phyloP scores from a whole-genome alignment of 2,797 vertebrate genomes.

The Halcyon chelicuti region DNA sequence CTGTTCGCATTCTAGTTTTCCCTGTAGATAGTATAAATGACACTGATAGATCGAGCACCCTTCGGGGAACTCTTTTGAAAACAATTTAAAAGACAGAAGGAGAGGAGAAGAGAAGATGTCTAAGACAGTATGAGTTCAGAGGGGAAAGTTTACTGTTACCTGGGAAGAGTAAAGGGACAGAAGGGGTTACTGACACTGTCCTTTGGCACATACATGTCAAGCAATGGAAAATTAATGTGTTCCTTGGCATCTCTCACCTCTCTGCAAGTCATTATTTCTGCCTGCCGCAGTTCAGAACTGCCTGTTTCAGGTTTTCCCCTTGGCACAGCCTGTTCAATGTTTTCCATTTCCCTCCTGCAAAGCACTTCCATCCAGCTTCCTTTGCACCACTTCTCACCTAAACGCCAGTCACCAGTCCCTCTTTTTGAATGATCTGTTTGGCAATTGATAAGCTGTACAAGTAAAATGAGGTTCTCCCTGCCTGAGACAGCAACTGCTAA shows the following conservation, averaged over 20 bases:
- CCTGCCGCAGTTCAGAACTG: neutral
- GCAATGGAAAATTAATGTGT: neutral
- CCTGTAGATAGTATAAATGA: conserved; percentile 4
- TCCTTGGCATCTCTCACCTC: neutral
- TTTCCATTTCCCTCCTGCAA: conserved; percentile 25
- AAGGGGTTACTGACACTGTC: neutral
- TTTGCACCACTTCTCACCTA: neutral
- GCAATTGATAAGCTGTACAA: neutral
- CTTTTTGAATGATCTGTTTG: neutral
- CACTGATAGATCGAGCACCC: neutral
- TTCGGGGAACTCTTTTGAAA: conserved; percentile 39
- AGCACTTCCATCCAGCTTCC: neutral
- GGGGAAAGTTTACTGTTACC: neutral
- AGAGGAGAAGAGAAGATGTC: neutral
- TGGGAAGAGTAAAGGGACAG: neutral
- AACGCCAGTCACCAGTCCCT: neutral
- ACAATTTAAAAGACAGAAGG: neutral
- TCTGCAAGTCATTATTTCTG: neutral
- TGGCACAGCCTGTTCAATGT: neutral
- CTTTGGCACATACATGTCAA: neutral
- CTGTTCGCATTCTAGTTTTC: neutral
- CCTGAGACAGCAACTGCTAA: neutral
- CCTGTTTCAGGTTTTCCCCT: neutral
- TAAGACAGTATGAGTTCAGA: neutral
- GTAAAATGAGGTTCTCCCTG: conserved; percentile 21